A percentile compares a stretch with the other conserved stretches of the same genome.
Evolutionary conservation across 2,888 invertebrate species (phyloP).

Genomic region (Sipha maydis): DNA sequence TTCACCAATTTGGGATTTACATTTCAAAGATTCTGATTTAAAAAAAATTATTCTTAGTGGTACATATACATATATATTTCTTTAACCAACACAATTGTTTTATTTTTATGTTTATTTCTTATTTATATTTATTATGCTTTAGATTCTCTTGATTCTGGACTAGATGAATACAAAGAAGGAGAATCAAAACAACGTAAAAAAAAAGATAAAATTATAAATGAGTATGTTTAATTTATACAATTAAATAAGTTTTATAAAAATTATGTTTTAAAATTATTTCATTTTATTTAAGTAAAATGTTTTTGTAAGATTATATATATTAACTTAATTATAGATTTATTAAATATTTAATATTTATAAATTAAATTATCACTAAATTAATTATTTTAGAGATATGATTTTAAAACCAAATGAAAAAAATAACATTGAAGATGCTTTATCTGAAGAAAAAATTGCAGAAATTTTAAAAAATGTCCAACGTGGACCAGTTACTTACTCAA

Average conservation of each 20-base stretch:
- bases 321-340: too few relatives aligned
- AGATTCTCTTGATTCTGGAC: conserved; percentile 39
- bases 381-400: conserved; percentile 26
- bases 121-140: background rate
- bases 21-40: conserved; percentile 75
- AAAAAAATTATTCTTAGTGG: conserved; percentile 53
- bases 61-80: background rate
- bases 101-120: background rate
- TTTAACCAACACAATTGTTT: background rate
- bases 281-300: background rate
- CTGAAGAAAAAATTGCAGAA: conserved; percentile 29
- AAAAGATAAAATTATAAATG: conserved; percentile 22
- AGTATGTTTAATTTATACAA: conserved; percentile 39
- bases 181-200: conserved; percentile 17
- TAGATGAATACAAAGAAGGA: conserved; percentile 26
- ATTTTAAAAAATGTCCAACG: conserved; percentile 29
- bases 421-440: conserved; percentile 22
- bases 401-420: conserved; percentile 31
- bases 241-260: background rate
- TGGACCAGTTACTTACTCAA: conserved; percentile 18
- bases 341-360: too few relatives aligned
- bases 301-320: too few relatives aligned
- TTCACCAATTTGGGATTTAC: conserved; percentile 94
- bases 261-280: background rate
- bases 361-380: too few relatives aligned